Evolutionary conservation across 2,888 invertebrate species (phyloP), one percentile per base, ranked within the genome.

Genomic region (Drosophila mayaguana): DNA sequence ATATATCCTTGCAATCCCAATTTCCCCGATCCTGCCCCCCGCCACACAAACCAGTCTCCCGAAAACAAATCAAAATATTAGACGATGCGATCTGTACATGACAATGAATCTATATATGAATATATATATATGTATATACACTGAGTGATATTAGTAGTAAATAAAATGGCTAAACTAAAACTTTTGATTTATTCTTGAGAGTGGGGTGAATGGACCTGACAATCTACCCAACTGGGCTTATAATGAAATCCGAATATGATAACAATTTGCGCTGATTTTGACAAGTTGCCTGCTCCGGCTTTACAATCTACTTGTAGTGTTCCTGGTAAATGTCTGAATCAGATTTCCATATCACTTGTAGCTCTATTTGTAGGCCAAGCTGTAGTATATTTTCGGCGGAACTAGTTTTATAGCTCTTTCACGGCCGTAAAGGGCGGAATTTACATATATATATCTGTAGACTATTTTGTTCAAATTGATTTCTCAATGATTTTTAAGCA

Each of bases 111-210:
- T 74, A 75, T 78, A 70, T 78, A 78, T 78, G 69, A 66, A 63
- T 64, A 75, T 78, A 78, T 81, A 81, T 83, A 54, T 54, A 86
- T 88, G 83, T 83, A 86, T 88, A 87, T 86, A 88, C 86, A 88
- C 88, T 87, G 88, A 88, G 88, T 88, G 88, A 88, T 88, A 88
- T 88, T 88, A 88, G 89, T 85, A 85, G 81, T 89, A 88, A 89
- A 85, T 85, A 85, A 88, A 88, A 84, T 78, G 81, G 83, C 83
- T 78, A 87, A 84, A 86, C 80, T 80, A 79, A 87, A 67, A 9
- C 16, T 16, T 22, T 53, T 1, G 53, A 38, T 9, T 50, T 14
- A 8, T 1, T 32, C 0, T 12, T 7, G 28, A 1, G 4, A 22
- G 2, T 22, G 14, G 43, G 22, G 7, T 48, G 16, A 9, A 9